Base-by-base conservation (phyloP, 92 coral and sea anemone species). In the Heliopora coerulea region DNA sequence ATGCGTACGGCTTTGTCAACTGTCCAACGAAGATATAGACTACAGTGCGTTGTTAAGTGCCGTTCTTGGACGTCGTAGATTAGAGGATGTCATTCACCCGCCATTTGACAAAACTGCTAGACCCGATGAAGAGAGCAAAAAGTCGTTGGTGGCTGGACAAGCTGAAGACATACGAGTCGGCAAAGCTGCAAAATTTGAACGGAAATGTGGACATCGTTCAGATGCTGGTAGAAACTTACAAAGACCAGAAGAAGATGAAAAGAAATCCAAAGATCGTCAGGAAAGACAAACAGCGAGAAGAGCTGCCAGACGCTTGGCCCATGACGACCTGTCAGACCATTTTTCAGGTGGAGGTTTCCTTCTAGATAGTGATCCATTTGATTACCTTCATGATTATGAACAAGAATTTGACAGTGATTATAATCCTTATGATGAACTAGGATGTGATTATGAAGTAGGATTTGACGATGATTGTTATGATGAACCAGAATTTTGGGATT, bases 161-260 rank as follows among this genome's bases (percentile, higher is more conserved):
- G 11, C 28, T 23, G 61, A 23, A 28, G 61, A 56, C 17, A 56
- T 29, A 56, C 3, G 23, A 56, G 61, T 56, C 8, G 17, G 61
- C 15, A 56, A 28, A 23, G 61, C 61, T 13, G 61, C 61, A 56
- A 23, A 28, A 31, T 6, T 1, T 6, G 61, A 56, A 28, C 61
- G 61, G 18, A 28, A 23, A 17, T 4, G 30, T 56, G 61, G 61
- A 8, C 61, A 29, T 23, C 28, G 18, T 56, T 56, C 61, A 8
- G 30, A 56, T 28, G 30, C 29, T 6, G 30, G 30, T 6, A 23
- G 33, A 28, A 56, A 56, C 33, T 31, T 56, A 1, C 9, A 28
- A 8, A 56, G 61, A 56, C 33, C 61, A 23, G 61, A 56, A 28
- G 61, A 56, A 28, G 30, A 28, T 28, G 61, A 56, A 56, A 9